Conservation (phyloP, 1,140 invertebrate genomes). For the Drosophila baimaii region DNA sequence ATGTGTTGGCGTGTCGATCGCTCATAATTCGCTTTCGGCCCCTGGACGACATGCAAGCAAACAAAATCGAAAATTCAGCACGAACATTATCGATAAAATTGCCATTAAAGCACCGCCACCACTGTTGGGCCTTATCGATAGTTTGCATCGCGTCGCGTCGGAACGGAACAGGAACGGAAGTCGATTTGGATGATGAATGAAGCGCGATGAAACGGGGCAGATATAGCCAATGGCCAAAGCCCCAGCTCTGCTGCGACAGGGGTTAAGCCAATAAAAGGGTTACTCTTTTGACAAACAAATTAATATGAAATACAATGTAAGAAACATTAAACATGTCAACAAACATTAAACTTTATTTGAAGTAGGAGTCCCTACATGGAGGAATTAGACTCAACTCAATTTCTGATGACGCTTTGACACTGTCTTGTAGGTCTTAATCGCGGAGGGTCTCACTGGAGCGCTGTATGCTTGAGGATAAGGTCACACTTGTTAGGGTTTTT, state of each 20-base stretch:
- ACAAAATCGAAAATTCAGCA: conserved; percentile 83
- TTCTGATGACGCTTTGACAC: neutral
- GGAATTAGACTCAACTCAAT: neutral
- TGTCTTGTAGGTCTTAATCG: too few relatives aligned
- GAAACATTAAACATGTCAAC: too few relatives aligned
- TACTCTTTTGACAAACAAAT: neutral
- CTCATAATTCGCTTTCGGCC: conserved; percentile 70
- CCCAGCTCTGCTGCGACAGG: neutral
- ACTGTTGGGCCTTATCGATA: conserved; percentile 66
- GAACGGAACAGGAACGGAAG: conserved; percentile 63
- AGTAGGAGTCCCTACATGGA: too few relatives aligned
- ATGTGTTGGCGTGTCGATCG: conserved; percentile 75
- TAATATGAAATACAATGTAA: neutral
- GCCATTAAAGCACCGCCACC: conserved; percentile 69
- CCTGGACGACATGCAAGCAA: conserved; percentile 72
- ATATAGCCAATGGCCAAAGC: conserved; percentile 31
- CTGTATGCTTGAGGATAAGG: neutral
- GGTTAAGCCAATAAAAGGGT: conserved; percentile 7
- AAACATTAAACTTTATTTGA: too few relatives aligned
- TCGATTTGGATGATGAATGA: conserved; percentile 82
- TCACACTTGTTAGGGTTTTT: neutral
- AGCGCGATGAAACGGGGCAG: conserved; percentile 69
- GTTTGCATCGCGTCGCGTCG: conserved; percentile 68
- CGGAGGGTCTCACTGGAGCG: neutral
- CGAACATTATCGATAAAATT: conserved; percentile 84